These are phyloP conservation scores for Hydrotaea diabolus DNA, from an alignment of 2,888 invertebrate species.

Conservation along the genomic window DNA sequence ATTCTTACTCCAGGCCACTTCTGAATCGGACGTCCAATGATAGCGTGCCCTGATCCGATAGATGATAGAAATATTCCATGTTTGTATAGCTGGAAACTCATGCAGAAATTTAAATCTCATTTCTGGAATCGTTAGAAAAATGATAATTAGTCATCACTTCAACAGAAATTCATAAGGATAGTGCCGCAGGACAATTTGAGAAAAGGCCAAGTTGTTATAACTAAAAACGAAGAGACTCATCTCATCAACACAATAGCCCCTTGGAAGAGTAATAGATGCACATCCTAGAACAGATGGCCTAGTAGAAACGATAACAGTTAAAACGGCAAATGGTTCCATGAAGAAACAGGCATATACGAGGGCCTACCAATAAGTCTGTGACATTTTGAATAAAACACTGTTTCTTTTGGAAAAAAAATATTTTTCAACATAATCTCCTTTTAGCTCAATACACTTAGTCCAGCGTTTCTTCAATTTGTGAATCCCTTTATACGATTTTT, in stretches of 20 bases:
- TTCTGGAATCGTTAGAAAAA: slow-evolving; percentile 37
- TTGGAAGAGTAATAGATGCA: slow-evolving; percentile 16
- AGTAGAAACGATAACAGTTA: background rate
- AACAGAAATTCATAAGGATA: background rate
- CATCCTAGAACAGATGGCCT: slow-evolving; percentile 17
- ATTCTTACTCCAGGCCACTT: slow-evolving; percentile 38
- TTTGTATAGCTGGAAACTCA: slow-evolving; percentile 6
- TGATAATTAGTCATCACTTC: slow-evolving; percentile 13
- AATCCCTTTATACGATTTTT: too few relatives aligned
- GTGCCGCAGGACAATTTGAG: background rate
- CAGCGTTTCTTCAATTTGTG: too few relatives aligned
- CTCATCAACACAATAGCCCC: slow-evolving; percentile 39
- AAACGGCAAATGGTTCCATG: too few relatives aligned
- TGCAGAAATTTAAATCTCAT: slow-evolving; percentile 27
- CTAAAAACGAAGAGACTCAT: slow-evolving; percentile 28
- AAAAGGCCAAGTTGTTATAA: background rate
- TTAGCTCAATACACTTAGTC: too few relatives aligned
- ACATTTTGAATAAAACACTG: too few relatives aligned
- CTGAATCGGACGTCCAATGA: slow-evolving; percentile 33
- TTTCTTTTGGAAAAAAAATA: too few relatives aligned
- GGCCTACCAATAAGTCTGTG: too few relatives aligned
- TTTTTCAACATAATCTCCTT: too few relatives aligned
- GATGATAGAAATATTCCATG: background rate
- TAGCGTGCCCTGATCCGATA: background rate
- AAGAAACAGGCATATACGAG: too few relatives aligned